Percentiles rank a stretch among this genome's conserved stretches.
These are phyloP conservation scores for Sarcophilus harrisii DNA, from an alignment of 2,797 vertebrate species.

Conservation along the genomic window DNA sequence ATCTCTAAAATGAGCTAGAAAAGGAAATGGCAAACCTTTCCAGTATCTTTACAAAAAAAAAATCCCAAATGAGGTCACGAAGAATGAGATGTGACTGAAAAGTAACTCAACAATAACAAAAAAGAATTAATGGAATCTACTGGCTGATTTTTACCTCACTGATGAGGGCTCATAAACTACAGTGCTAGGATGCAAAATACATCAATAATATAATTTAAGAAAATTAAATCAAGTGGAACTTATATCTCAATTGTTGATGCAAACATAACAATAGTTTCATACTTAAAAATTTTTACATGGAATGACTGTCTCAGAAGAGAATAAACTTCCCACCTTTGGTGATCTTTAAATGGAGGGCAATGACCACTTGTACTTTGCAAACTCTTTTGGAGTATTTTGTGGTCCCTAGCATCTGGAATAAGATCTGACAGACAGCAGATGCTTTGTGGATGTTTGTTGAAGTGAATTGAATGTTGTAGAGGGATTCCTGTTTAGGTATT, in stretches of 20 bases:
- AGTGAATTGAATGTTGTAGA: neutral
- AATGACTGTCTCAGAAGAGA: neutral
- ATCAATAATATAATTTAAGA: neutral
- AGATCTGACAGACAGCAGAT: neutral
- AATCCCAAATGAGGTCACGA: neutral
- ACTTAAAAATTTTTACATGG: neutral
- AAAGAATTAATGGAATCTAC: neutral
- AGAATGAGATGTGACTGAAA: neutral
- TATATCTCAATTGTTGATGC: neutral
- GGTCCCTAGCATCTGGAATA: neutral
- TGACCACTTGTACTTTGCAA: neutral
- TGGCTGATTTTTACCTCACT: neutral
- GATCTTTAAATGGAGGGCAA: neutral
- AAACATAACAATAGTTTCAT: neutral
- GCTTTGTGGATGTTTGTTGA: neutral
- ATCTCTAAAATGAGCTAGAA: neutral
- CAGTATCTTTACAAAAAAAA: neutral
- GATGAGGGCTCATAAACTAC: neutral
- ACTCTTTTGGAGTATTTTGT: neutral
- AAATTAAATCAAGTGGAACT: neutral
- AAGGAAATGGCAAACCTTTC: neutral
- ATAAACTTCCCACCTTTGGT: neutral
- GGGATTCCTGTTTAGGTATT: neutral
- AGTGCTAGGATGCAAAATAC: neutral
- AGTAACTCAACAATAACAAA: neutral